Conservation (phyloP, 2,888 invertebrate species). For the Orthosia cruda region DNA sequence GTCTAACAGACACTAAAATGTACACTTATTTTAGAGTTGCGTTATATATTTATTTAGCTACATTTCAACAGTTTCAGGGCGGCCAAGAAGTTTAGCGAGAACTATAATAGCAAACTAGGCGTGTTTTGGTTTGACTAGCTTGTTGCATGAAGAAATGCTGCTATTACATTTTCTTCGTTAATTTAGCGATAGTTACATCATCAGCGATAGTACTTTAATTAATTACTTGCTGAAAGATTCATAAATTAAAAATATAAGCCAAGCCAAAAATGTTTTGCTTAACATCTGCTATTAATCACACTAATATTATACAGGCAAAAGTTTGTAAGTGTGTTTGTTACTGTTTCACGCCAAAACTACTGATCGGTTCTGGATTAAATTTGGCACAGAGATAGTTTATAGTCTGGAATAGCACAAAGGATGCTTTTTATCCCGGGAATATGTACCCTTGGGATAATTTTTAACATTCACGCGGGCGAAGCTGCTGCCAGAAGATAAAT, state of each 20-base stretch:
- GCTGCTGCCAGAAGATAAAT: too few species aligned
- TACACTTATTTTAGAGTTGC: background rate
- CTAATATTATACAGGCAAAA: too few species aligned
- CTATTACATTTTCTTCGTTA: conserved; percentile 2
- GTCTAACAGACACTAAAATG: background rate
- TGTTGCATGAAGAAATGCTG: conserved; percentile 21
- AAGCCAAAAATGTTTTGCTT: background rate
- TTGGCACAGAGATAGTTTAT: too few species aligned
- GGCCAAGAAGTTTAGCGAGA: too few species aligned
- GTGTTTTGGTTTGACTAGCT: conserved; percentile 16
- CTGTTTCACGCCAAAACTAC: too few species aligned
- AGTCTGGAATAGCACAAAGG: too few species aligned
- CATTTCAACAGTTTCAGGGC: background rate
- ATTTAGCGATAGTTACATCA: conserved; percentile 11
- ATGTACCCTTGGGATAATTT: too few species aligned
- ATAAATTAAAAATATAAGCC: background rate
- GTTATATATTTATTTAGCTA: background rate
- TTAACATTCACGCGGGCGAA: too few species aligned
- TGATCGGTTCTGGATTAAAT: too few species aligned
- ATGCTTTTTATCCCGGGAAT: too few species aligned
- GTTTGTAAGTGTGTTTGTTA: too few species aligned
- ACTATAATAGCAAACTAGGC: background rate
- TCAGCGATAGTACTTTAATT: background rate
- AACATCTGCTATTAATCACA: background rate
- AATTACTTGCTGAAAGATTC: conserved; percentile 17